These are phyloP conservation scores for Anableps anableps DNA, from an alignment of 2,797 vertebrate genomes.

Conservation along the genomic window DNA sequence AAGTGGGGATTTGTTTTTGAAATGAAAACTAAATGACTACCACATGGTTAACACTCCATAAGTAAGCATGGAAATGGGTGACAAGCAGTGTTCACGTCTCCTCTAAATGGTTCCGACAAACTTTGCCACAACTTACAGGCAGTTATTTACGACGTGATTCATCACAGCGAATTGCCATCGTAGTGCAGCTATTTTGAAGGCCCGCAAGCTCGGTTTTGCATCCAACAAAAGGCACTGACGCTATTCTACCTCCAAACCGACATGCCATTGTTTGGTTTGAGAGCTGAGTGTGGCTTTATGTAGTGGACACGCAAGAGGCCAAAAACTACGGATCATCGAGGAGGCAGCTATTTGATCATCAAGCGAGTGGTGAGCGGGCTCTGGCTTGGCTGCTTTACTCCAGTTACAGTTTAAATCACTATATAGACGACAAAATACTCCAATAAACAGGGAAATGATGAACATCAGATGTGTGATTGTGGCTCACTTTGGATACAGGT, in stretches of 20 bases:
- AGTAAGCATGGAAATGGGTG: constrained; percentile 31
- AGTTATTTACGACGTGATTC: constrained; percentile 38
- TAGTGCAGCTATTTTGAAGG: constrained; percentile 28
- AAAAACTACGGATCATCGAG: constrained; percentile 48
- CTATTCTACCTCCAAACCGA: constrained; percentile 49
- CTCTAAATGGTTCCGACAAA: constrained; percentile 56
- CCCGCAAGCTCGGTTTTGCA: constrained; percentile 14
- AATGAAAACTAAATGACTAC: constrained; percentile 47
- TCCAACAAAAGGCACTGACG: constrained; percentile 37
- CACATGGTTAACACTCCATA: constrained; percentile 54
- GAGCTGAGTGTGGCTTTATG: constrained; percentile 35
- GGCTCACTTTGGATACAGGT: constrained; percentile 66
- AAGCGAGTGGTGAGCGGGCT: constrained; percentile 50
- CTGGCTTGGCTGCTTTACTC: constrained; percentile 49
- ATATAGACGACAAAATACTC: constrained; percentile 55
- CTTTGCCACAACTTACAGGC: constrained; percentile 43
- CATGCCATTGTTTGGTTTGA: constrained; percentile 44
- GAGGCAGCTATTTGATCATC: constrained; percentile 59
- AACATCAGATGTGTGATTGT: constrained; percentile 72
- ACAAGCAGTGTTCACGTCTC: constrained; percentile 19
- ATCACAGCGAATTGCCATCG: constrained; percentile 21
- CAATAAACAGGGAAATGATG: constrained; percentile 65
- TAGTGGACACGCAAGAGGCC: constrained; percentile 38
- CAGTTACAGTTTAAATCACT: constrained; percentile 53
- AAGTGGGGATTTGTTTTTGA: constrained; percentile 13